These are phyloP conservation scores for Microtus oregoni DNA, from an alignment of 2,113 vertebrate species.

Conservation along the genomic window DNA sequence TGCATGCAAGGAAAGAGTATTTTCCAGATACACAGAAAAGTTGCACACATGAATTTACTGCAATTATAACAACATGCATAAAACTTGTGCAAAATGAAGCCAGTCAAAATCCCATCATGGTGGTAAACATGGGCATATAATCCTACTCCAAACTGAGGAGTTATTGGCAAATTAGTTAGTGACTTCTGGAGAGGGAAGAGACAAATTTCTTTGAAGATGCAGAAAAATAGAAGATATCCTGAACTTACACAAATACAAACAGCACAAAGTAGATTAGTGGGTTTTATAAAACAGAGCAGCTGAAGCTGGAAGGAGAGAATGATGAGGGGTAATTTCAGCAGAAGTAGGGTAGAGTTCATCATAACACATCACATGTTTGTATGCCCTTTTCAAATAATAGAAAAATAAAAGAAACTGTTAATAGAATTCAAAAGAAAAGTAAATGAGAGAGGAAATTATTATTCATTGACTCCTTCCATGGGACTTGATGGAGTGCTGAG, in stretches of 20 bases:
- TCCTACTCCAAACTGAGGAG: not conserved
- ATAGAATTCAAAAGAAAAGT: not conserved
- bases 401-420: not conserved
- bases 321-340: not conserved
- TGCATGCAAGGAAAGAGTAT: not conserved
- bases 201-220: not conserved
- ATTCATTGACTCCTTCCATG: not conserved
- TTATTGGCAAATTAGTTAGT: not conserved
- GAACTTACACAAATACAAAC: not conserved
- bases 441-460: not conserved
- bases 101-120: not conserved
- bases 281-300: not conserved
- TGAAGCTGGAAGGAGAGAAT: not conserved
- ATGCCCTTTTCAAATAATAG: not conserved
- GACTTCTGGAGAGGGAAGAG: too few species aligned
- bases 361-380: not conserved
- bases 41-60: not conserved
- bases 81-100: not conserved
- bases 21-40: not conserved
- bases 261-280: not conserved
- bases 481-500: not conserved
- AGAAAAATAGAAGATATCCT: not conserved
- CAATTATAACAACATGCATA: not conserved
- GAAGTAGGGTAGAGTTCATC: not conserved
- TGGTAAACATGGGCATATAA: not conserved